phyloP scores from a whole-genome alignment of 1,140 invertebrate species.

The Holotrichia oblita region DNA sequence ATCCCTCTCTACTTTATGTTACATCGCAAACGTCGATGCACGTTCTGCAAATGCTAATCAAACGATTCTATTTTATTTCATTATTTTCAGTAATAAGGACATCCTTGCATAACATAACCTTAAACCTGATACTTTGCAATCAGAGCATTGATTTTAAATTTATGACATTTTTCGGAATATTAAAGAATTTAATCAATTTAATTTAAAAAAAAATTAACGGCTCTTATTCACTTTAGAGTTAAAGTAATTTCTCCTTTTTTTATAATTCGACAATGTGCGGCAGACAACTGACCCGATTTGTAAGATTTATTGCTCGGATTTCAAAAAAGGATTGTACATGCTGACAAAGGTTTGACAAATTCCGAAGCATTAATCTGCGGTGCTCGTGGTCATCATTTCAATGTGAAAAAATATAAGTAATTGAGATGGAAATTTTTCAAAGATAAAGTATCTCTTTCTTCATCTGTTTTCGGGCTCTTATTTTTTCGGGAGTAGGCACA shows the following conservation, averaged over 20 bases:
- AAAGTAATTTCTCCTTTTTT: neutral
- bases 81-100: too few species aligned
- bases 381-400: neutral
- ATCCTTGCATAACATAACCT: too few species aligned
- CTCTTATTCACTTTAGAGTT: neutral
- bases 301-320: constrained; percentile 12
- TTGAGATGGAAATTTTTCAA: constrained; percentile 13
- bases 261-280: neutral
- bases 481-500: neutral
- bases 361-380: neutral
- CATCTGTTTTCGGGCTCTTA: neutral
- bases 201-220: too few species aligned
- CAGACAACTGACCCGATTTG: constrained; percentile 8
- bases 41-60: too few species aligned
- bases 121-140: too few species aligned
- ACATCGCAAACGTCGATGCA: too few species aligned
- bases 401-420: constrained; percentile 20
- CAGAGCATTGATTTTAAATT: too few species aligned
- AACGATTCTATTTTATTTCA: too few species aligned
- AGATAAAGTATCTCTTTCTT: neutral
- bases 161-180: too few species aligned
- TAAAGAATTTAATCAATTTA: too few species aligned
- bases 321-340: constrained; percentile 9
- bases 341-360: constrained; percentile 33
- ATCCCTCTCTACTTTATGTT: neutral